Percentiles rank a stretch among this genome's conserved stretches.
These are phyloP conservation scores for Alcedo quadribrachys DNA, from an alignment of 2,797 vertebrate genomes.

Conservation along the genomic window DNA sequence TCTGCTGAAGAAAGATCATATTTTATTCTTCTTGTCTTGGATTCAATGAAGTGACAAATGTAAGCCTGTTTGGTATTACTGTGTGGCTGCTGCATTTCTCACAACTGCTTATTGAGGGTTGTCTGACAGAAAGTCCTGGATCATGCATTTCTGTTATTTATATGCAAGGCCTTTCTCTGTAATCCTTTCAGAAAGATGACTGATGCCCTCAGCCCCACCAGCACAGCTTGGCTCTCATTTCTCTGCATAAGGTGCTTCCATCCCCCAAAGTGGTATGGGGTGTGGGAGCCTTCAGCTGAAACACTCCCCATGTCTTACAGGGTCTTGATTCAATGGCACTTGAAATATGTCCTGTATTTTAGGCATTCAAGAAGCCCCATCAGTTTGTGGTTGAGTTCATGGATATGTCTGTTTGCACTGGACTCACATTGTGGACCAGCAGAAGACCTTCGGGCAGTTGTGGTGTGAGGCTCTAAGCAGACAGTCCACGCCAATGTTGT, in stretches of 20 bases:
- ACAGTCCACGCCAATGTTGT: neutral
- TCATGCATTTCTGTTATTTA: neutral
- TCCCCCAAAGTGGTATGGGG: accelerated
- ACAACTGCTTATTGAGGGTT: neutral
- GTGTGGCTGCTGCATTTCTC: constrained; percentile 4
- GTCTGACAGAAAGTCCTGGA: neutral
- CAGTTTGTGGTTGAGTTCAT: neutral
- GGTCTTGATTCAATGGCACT: neutral
- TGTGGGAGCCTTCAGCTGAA: neutral
- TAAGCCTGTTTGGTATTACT: neutral
- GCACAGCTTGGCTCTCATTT: neutral
- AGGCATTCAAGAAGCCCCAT: neutral
- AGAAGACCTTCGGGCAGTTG: neutral
- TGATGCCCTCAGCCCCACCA: neutral
- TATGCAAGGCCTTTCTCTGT: neutral
- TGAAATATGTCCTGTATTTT: accelerated
- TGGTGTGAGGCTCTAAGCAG: accelerated
- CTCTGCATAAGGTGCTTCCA: neutral
- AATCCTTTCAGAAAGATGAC: neutral
- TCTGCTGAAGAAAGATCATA: neutral
- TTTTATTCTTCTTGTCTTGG: neutral
- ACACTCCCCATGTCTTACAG: neutral
- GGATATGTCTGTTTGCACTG: accelerated
- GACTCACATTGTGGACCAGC: neutral
- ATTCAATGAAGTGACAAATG: constrained; percentile 37